Evolutionary conservation across 2,888 invertebrate species (phyloP), one percentile per base, ranked within the genome.

Genomic region (Acanthococcus lagerstroemiae): DNA sequence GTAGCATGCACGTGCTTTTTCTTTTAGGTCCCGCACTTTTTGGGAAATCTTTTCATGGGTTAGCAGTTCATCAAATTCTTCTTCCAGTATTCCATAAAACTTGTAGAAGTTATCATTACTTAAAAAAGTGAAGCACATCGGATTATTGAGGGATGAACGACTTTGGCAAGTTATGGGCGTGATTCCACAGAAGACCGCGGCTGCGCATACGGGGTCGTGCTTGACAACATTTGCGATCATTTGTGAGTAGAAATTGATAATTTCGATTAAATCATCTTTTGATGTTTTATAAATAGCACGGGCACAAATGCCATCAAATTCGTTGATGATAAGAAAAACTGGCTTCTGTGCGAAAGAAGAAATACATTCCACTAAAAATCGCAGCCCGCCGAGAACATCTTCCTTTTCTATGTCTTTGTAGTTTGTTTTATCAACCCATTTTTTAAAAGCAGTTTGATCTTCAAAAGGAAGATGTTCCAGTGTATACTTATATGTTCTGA

Each of bases 361-460:
- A 48, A 48, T 48, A n/a, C 48, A 17, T n/a, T 48, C 48, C n/a
- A 48, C n/a, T n/a, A 48, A 48, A 48, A 48, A 48, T 48, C 48
- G 7, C n/a, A 48, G n/a, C 6, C 48, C 48, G n/a, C 19, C n/a
- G 6, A 48, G 48, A 9, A 48, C 48, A 5, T 48, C 48, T 7
- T 48, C 48, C 6, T 48, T n/a, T 9, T 19, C n/a, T 48, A 9
- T 48, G 6, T 5, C 6, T 48, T 48, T 17, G 19, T 48, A 48
- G n/a, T 48, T n/a, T n/a, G n/a, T n/a, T 6, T 48, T n/a, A 7
- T 48, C 48, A 48, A n/a, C n/a, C 48, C 48, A 48, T 48, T 48
- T 48, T 5, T 48, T 6, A n/a, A 48, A 48, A 9, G 7, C 17
- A 48, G n/a, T 6, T 17, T 19, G 19, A n/a, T 48, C 48, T 48